Base-by-base conservation (phyloP, 2,888 invertebrate genomes). In the Caenorhabditis japonica region DNA sequence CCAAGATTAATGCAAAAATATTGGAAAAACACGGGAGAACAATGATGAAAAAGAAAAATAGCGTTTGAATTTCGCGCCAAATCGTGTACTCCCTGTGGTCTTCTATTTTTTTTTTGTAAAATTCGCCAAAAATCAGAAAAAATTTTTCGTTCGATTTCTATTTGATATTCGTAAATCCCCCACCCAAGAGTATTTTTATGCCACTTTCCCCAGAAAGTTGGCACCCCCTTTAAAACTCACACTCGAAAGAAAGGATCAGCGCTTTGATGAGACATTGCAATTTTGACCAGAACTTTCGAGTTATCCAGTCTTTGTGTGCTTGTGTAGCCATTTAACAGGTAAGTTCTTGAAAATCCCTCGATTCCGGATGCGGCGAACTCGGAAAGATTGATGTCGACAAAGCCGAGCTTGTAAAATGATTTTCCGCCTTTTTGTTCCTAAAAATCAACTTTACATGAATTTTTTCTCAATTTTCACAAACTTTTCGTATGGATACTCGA, bases 211-310 rank as follows among this genome's bases (percentile, higher is more conserved):
- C n/a, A n/a, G n/a, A n/a, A n/a, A n/a, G n/a, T n/a, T n/a, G n/a
- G n/a, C n/a, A n/a, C n/a, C n/a, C n/a, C n/a, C n/a, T n/a, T n/a
- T n/a, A n/a, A 59, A 69, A 91, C 94, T 92, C 89, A 96, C 96
- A 94, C 95, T 93, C 97, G 95, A 89, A 97, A 97, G 79, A 95
- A 92, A 82, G 96, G 94, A 90, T 97, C 97, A 51, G 97, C 95
- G 47, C 94, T 93, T 82, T 94, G 92, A 92, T 97, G 94, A 87
- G 93, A 93, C 93, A 97, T 94, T 88, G 92, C 92, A 85, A 96
- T 93, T 82, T 93, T 92, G 84, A 96, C 92, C 87, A 93, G 92
- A 82, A 97, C 91, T 91, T 94, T 94, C 80, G 96, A 95, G 91
- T 97, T 97, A 90, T 97, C 97, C 89, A 95, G 94, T 59, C 97